Percentiles rank a stretch among this genome's conserved stretches.
These are phyloP conservation scores for Aphrocallistes beatrix DNA, from an alignment of 37 sponge, comb jelly and placozoan species.

Conservation along the genomic window DNA sequence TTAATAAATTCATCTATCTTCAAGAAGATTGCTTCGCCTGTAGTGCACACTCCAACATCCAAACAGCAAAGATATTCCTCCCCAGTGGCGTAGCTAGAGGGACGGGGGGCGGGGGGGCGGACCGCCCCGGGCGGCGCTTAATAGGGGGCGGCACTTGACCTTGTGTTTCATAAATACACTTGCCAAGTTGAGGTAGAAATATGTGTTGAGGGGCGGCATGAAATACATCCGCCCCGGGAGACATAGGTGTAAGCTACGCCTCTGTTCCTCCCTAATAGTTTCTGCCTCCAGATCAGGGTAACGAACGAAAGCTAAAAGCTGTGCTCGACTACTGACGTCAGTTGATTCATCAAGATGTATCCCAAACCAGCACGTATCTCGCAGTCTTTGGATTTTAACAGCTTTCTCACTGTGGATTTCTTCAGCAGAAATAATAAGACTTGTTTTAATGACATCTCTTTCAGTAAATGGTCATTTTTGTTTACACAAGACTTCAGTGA, in stretches of 20 bases:
- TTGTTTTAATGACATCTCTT: constrained; percentile 3
- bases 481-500: constrained; percentile 13
- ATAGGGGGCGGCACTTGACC: too few species aligned
- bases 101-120: too few species aligned
- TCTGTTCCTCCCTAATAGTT: background rate
- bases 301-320: constrained; percentile 5
- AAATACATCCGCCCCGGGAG: too few species aligned
- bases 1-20: background rate
- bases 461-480: constrained; percentile 6
- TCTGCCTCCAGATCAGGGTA: constrained; percentile 19
- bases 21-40: constrained; percentile 10
- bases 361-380: constrained; percentile 5
- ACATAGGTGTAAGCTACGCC: too few species aligned
- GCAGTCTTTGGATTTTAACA: constrained; percentile 8
- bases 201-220: too few species aligned
- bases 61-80: constrained; percentile 7
- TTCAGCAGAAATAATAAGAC: constrained; percentile 17
- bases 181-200: too few species aligned
- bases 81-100: too few species aligned
- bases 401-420: background rate
- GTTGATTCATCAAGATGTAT: constrained; percentile 2
- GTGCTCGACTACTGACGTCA: constrained; percentile 6
- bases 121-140: too few species aligned
- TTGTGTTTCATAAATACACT: too few species aligned
- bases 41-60: constrained; percentile 5